Conservation (phyloP, 2,888 invertebrate genomes). For the Agrilus mali region DNA sequence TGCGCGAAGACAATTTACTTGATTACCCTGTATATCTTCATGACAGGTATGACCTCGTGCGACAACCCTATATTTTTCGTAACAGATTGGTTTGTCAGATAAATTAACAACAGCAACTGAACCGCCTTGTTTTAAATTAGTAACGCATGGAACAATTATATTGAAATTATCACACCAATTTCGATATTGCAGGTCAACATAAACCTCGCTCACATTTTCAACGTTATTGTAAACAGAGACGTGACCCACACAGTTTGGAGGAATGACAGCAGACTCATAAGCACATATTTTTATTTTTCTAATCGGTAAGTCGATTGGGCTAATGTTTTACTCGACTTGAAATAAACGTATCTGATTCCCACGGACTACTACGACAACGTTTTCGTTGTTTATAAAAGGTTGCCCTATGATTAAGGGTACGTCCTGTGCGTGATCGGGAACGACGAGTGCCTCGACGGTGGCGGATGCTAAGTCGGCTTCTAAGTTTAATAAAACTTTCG, state of each 20-base stretch:
- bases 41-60: no score
- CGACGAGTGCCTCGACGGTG: constrained; percentile 3
- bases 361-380: constrained; percentile 1
- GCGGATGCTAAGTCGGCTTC: constrained; percentile 2
- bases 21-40: no score
- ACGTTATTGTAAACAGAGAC: neutral
- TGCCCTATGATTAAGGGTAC: constrained; percentile 8
- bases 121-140: no score
- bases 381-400: constrained; percentile 4
- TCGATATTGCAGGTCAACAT: neutral
- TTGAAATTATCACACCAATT: no score
- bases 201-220: constrained; percentile 1
- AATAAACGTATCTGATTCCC: neutral
- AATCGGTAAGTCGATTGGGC: neutral
- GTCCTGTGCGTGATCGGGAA: constrained; percentile 2
- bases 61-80: no score
- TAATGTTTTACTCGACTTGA: neutral
- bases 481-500: constrained; percentile 2
- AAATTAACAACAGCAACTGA: no score
- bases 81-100: no score
- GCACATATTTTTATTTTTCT: constrained; percentile 3
- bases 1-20: no score
- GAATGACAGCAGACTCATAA: constrained; percentile 1
- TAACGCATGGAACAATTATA: no score
- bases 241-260: constrained; percentile 2